These are phyloP conservation scores for Aphidius ervi DNA, from an alignment of 1,140 invertebrate genomes.

Conservation along the genomic window DNA sequence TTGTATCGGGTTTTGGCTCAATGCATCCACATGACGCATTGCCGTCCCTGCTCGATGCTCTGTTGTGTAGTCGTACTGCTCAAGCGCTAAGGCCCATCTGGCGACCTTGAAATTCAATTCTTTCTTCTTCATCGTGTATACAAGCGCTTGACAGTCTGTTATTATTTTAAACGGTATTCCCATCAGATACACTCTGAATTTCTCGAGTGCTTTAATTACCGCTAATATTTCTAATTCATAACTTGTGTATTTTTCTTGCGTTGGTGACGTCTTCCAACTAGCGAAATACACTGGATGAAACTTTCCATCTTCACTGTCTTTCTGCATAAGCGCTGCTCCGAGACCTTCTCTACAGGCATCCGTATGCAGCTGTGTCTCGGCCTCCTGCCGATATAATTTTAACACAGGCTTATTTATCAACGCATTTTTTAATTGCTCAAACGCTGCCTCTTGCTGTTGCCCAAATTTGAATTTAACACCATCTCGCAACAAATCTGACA, in stretches of 20 bases:
- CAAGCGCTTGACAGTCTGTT: conserved; percentile 28
- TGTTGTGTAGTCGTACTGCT: conserved; percentile 33
- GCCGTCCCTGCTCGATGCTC: conserved; percentile 26
- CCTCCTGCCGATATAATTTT: conserved; percentile 12
- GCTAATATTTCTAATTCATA: conserved; percentile 27
- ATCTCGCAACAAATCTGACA: conserved; percentile 22
- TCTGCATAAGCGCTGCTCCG: conserved; percentile 34
- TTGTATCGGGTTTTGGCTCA: conserved; percentile 32
- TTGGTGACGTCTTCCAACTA: conserved; percentile 17
- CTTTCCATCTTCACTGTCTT: conserved; percentile 13
- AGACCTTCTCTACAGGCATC: conserved; percentile 35
- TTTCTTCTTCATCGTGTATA: conserved; percentile 34
- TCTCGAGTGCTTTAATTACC: conserved; percentile 25
- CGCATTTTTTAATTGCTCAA: conserved; percentile 11
- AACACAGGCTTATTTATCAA: conserved; percentile 16
- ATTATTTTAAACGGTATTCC: conserved; percentile 43
- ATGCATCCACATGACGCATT: conserved; percentile 36
- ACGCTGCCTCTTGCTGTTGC: conserved; percentile 12
- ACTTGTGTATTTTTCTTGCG: conserved; percentile 22
- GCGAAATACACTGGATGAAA: conserved; percentile 26
- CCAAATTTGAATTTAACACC: conserved; percentile 22
- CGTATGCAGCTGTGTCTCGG: conserved; percentile 30
- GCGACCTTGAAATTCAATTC: conserved; percentile 32
- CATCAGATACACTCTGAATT: conserved; percentile 52
- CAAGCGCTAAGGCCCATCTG: conserved; percentile 31